Evolutionary conservation across 2,888 invertebrate genomes (phyloP).

Genomic region (Lepetodrilus schrolli): DNA sequence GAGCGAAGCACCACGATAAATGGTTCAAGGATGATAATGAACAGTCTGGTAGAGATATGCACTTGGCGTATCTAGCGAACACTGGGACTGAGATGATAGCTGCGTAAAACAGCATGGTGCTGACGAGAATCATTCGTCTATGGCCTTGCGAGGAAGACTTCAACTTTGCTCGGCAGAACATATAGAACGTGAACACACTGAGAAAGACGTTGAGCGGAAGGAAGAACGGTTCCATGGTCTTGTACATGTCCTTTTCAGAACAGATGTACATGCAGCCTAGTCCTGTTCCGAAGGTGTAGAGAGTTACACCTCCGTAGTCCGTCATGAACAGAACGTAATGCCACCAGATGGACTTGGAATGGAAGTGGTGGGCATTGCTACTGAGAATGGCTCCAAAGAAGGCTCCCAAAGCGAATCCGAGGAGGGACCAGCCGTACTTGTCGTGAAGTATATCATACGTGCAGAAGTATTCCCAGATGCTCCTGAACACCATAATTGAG

Average conservation of each 20-base stretch:
- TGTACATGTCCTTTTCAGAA: conserved; percentile 42
- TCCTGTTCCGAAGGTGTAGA: conserved; percentile 52
- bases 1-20: conserved; percentile 43
- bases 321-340: conserved; percentile 60
- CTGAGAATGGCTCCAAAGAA: conserved; percentile 48
- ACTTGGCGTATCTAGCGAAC: conserved; percentile 43
- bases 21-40: conserved; percentile 47
- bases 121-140: conserved; percentile 50
- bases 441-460: conserved; percentile 15
- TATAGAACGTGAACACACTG: conserved; percentile 47
- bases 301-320: conserved; percentile 66
- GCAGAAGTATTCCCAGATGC: conserved; percentile 11
- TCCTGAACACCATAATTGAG: conserved; percentile 43
- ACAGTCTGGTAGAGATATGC: conserved; percentile 39
- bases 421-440: conserved; percentile 37
- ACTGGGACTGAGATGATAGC: conserved; percentile 43
- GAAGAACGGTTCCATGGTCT: conserved; percentile 31
- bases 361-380: conserved; percentile 57
- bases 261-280: conserved; percentile 51
- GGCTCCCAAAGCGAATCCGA: conserved; percentile 49
- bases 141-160: conserved; percentile 45
- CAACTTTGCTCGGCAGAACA: conserved; percentile 51
- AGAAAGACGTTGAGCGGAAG: conserved; percentile 49
- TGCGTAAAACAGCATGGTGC: conserved; percentile 42
- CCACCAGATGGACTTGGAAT: conserved; percentile 53